These are phyloP conservation scores for Leptodactylus fuscus DNA, from an alignment of 2,113 vertebrate genomes.

Conservation along the genomic window DNA sequence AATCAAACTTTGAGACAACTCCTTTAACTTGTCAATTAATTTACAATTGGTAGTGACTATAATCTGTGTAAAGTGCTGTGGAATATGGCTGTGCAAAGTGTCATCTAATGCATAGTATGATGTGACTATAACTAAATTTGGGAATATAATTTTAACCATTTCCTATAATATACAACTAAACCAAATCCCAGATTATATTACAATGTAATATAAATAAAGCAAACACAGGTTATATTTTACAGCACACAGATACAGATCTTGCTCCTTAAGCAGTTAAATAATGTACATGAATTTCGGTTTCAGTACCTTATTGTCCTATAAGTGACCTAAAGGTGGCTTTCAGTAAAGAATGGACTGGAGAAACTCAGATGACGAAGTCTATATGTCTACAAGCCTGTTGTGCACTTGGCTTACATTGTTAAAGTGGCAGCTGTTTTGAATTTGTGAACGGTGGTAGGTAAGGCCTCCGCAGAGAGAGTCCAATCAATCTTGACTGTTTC, in stretches of 20 bases:
- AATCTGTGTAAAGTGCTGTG: not conserved
- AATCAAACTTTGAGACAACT: no score
- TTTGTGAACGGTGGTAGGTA: constrained; percentile 56
- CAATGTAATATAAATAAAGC: not conserved
- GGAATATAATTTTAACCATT: not conserved
- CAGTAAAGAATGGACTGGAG: constrained; percentile 34
- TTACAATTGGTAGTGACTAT: no score
- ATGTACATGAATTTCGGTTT: not conserved
- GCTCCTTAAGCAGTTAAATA: constrained; percentile 16
- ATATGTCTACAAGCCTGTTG: constrained; percentile 53
- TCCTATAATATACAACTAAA: not conserved
- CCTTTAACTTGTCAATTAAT: no score
- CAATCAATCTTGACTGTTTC: constrained; percentile 53
- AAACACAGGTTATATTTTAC: not conserved
- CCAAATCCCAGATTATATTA: not conserved
- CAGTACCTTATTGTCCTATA: not conserved
- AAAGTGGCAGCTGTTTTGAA: constrained; percentile 54
- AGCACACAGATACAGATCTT: not conserved
- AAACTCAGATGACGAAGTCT: constrained; percentile 47
- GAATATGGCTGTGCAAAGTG: no score
- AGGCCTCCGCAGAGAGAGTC: constrained; percentile 33
- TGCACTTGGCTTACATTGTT: constrained; percentile 50
- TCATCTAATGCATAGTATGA: no score
- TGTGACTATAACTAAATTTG: not conserved
- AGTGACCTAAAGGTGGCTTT: constrained; percentile 32